A percentile compares a stretch with the other conserved stretches of the same genome.
Evolutionary conservation across 2,888 invertebrate genomes (phyloP).

Genomic region (Baccha elongata): DNA sequence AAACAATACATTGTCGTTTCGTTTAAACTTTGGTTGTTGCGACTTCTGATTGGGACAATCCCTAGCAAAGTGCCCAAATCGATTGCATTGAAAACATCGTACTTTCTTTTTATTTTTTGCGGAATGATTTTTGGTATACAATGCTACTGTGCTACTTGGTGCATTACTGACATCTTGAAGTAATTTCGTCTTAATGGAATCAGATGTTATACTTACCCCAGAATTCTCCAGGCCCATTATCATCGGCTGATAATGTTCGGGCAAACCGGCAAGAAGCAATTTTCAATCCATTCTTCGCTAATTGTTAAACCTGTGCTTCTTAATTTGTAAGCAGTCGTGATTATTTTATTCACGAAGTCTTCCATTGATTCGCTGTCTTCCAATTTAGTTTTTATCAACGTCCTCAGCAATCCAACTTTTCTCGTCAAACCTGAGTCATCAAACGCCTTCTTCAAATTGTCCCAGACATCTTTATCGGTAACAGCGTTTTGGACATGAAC

Average conservation of each 20-base stretch:
- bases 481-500: conserved; percentile 73
- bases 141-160: conserved; percentile 2
- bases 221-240: conserved; percentile 74
- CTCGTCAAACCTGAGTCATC: conserved; percentile 77
- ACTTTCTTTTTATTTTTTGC: no score
- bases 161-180: conserved; percentile 63
- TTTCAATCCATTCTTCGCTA: conserved; percentile 76
- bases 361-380: conserved; percentile 75
- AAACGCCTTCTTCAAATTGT: conserved; percentile 74
- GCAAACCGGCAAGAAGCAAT: conserved; percentile 76
- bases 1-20: conserved; percentile 6
- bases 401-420: conserved; percentile 75
- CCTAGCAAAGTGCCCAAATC: conserved; percentile 15
- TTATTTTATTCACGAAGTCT: conserved; percentile 76
- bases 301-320: conserved; percentile 73
- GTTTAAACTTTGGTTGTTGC: background rate
- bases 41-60: no score
- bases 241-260: conserved; percentile 77
- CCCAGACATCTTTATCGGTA: conserved; percentile 76
- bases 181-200: conserved; percentile 76
- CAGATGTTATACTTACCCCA: conserved; percentile 74
- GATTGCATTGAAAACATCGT: conserved; percentile 25
- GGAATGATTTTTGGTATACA: conserved; percentile 25
- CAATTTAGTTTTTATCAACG: conserved; percentile 65
- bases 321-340: conserved; percentile 76